Evolutionary conservation across 2,888 invertebrate species (phyloP).

Genomic region (Eilema caniola): DNA sequence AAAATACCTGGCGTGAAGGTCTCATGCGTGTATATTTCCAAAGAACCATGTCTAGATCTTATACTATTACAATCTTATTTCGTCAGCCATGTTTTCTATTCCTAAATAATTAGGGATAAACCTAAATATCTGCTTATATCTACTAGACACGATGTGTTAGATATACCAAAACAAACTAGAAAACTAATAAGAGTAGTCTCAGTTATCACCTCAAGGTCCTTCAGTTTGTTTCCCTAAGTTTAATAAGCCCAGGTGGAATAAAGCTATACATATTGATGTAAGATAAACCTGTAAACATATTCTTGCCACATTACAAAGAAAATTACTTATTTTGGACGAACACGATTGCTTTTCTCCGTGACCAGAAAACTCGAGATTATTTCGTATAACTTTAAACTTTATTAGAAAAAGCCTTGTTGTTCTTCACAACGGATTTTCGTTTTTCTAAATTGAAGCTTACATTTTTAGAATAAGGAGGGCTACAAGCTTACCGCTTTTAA

Average conservation of each 20-base stretch:
- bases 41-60: too few species aligned
- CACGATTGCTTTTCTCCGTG: background rate
- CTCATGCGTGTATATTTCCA: too few species aligned
- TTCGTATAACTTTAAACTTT: conserved; percentile 2
- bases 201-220: background rate
- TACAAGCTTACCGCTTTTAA: background rate
- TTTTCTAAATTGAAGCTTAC: background rate
- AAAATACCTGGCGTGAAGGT: too few species aligned
- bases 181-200: background rate
- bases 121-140: background rate
- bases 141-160: background rate
- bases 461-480: background rate
- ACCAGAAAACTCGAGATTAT: background rate
- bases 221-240: background rate
- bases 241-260: conserved; percentile 3
- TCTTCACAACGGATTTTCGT: background rate
- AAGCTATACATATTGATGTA: conserved; percentile 3
- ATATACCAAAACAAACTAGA: background rate
- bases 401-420: background rate
- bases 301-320: conserved; percentile 4
- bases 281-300: conserved; percentile 6
- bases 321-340: conserved; percentile 7
- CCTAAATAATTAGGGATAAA: background rate
- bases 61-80: too few species aligned
- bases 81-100: background rate